Evolutionary conservation across 2,797 vertebrate species (phyloP), one percentile per base, ranked within the genome.

Genomic region (Myripristis murdjan): DNA sequence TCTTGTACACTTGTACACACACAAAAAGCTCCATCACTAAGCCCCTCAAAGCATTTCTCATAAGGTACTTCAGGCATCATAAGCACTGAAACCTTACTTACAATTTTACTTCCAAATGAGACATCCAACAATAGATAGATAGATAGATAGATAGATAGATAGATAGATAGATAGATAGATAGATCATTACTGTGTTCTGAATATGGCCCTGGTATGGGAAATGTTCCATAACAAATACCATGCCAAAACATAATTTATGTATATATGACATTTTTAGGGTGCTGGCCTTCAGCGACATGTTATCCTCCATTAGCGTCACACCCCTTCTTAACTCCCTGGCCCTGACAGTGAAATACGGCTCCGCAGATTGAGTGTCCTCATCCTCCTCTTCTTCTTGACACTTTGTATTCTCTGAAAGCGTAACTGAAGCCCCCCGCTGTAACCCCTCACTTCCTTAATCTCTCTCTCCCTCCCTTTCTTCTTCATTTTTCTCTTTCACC

Each of bases 381-480:
- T 72, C 15, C 37, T 82, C 52, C 64, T 76, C 63, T 63, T 68
- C 70, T 79, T 84, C 79, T 71, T 86, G 81, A 82, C 91, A 92
- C 87, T 84, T 91, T 93, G 89, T 91, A 80, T 93, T 90, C 79
- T 87, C 58, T 79, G 28, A 76, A 81, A 67, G 69, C 88, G 92
- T 90, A 94, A 94, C 78, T 64, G 73, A 92, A 93, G 78, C 82
- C 87, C 73, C 79, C n/a, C 58, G 53, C 26, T 83, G 78, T 73
- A 77, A 87, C 76, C 73, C 59, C 58, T 84, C 39, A 58, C 83
- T 87, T 89, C 88, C 84, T 88, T 69, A 63, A 80, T 67, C 68
- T 67, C 66, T 64, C 59, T 70, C 61, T n/a, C n/a, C 57, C 62
- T 57, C 67, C 57, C 61, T 54, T 37, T 24, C 56, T 18, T 62